Evolutionary conservation across 2,888 invertebrate species (phyloP).

Genomic region (Orthosia gracilis): DNA sequence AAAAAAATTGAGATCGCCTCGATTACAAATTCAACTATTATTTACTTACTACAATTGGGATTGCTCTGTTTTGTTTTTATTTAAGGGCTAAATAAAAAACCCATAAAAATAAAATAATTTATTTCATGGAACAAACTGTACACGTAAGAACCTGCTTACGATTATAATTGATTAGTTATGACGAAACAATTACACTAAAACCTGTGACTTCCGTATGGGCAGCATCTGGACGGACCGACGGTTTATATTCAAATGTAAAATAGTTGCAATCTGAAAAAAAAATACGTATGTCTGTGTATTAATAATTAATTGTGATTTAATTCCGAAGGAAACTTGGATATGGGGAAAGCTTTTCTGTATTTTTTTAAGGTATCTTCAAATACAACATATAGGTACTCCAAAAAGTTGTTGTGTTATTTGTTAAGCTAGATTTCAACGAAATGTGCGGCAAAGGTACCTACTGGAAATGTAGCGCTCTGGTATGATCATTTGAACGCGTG

Average conservation of each 20-base stretch:
- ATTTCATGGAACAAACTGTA: slow-evolving; percentile 41
- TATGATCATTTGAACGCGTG: no score
- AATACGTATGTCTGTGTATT: neutral
- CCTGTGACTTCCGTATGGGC: slow-evolving; percentile 52
- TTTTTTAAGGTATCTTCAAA: no score
- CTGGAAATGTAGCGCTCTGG: no score
- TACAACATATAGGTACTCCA: no score
- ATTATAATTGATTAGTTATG: slow-evolving; percentile 18
- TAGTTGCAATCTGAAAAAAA: slow-evolving; percentile 44
- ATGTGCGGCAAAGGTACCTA: no score
- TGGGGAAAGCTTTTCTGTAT: no score
- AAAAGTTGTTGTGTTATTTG: no score
- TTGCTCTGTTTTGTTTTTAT: neutral
- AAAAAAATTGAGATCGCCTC: no score
- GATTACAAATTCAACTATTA: no score
- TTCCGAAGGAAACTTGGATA: neutral
- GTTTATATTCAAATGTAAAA: slow-evolving; percentile 26
- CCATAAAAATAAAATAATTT: slow-evolving; percentile 38
- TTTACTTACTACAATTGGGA: no score
- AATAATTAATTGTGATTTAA: neutral
- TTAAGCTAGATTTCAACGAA: no score
- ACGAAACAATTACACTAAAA: slow-evolving; percentile 32
- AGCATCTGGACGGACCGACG: slow-evolving; percentile 68
- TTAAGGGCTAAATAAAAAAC: slow-evolving; percentile 18
- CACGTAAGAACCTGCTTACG: slow-evolving; percentile 28